phyloP scores from a whole-genome alignment of 1,140 invertebrate genomes.

The Drosophila serrata region DNA sequence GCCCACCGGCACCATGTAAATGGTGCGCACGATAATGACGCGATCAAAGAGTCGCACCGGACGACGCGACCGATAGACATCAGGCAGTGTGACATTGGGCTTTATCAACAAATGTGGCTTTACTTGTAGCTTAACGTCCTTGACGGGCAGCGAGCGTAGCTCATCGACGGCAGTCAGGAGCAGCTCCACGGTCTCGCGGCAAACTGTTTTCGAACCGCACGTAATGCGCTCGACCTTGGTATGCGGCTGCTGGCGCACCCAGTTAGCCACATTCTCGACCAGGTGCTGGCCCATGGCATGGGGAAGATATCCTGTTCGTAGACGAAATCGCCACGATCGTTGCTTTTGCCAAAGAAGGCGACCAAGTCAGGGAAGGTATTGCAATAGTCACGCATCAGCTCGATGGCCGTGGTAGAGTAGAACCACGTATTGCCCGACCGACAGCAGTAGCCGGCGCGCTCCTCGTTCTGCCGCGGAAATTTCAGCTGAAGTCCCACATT shows the following conservation, averaged over 20 bases:
- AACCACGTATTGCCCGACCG: conserved; percentile 91
- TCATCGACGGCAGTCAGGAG: conserved; percentile 88
- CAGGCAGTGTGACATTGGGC: conserved; percentile 85
- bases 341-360: conserved; percentile 86
- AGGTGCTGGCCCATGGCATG: conserved; percentile 76
- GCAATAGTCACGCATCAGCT: conserved; percentile 89
- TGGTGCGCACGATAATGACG: conserved; percentile 91
- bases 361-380: conserved; percentile 91
- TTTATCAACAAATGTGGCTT: conserved; percentile 92
- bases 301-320: conserved; percentile 90
- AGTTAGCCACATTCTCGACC: conserved; percentile 88
- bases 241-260: conserved; percentile 90
- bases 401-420: conserved; percentile 92
- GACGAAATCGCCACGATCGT: conserved; percentile 86
- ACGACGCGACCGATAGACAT: conserved; percentile 68
- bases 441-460: conserved; percentile 93
- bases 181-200: conserved; percentile 88
- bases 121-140: conserved; percentile 90
- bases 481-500: conserved; percentile 98
- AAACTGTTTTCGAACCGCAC: conserved; percentile 90
- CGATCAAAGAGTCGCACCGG: conserved; percentile 93
- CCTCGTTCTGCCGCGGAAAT: conserved; percentile 90
- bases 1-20: conserved; percentile 91
- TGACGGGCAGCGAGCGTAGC: conserved; percentile 85
- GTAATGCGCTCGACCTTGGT: conserved; percentile 87